A percentile compares a stretch with the other conserved stretches of the same genome.
Evolutionary conservation across 2,113 vertebrate species (phyloP).

Genomic region (Hemicordylus capensis): DNA sequence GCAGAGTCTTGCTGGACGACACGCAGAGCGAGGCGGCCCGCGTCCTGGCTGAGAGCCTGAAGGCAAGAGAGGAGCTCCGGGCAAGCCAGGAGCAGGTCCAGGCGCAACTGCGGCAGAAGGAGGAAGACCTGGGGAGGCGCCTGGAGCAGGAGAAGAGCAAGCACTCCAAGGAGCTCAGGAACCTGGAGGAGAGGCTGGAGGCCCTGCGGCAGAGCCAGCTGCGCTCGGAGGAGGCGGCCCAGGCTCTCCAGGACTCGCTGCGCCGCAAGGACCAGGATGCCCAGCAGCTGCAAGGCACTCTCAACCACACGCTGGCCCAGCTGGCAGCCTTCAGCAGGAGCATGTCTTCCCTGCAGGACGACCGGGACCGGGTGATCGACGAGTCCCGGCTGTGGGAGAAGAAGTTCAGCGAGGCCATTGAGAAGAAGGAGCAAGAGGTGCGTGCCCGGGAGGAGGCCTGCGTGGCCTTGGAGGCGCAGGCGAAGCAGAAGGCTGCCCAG

Average conservation of each 20-base stretch:
- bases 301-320: constrained; percentile 88
- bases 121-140: constrained; percentile 84
- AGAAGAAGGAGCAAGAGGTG: constrained; percentile 89
- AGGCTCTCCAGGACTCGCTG: constrained; percentile 74
- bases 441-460: constrained; percentile 80
- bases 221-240: constrained; percentile 73
- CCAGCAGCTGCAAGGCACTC: constrained; percentile 80
- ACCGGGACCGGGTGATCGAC: constrained; percentile 91
- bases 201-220: constrained; percentile 79
- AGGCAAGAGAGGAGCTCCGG: constrained; percentile 73
- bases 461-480: constrained; percentile 76
- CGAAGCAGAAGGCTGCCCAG: constrained; percentile 76
- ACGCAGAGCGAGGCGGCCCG: constrained; percentile 82
- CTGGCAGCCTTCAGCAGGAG: constrained; percentile 92
- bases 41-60: constrained; percentile 79
- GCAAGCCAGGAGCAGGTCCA: constrained; percentile 69
- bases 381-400: constrained; percentile 92
- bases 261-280: constrained; percentile 78
- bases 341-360: constrained; percentile 97
- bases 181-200: constrained; percentile 85
- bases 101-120: constrained; percentile 80
- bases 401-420: constrained; percentile 86
- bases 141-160: constrained; percentile 83
- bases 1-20: constrained; percentile 80
- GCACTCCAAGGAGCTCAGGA: constrained; percentile 84